Base-by-base conservation (phyloP, 2,888 invertebrate species). In the Smittia aterrima region DNA sequence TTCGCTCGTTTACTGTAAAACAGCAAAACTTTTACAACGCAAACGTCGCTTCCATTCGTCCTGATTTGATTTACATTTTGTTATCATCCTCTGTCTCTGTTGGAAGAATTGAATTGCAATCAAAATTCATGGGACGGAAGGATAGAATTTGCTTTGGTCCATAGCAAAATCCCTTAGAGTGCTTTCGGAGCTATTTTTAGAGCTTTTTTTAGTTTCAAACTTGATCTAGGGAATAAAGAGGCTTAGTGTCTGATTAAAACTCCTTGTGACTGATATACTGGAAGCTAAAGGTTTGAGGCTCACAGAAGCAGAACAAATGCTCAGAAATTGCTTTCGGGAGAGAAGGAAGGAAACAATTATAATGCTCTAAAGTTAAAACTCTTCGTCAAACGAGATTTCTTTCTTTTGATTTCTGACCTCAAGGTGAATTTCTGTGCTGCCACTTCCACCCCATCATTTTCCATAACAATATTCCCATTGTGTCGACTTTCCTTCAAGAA, bases 301-400 rank as follows among this genome's bases (percentile, higher is more conserved):
- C n/a, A 47, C 47, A 58, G n/a, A 18, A 22, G 58, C 13, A 47
- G 16, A 47, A 47, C 47, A 22, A 58, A 58, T 18, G n/a, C 18
- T 18, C 4, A 18, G 58, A 58, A 58, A 47, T n/a, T 47, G 58
- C 58, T 58, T 58, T 58, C 22, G 4, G 32, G 32, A 9, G 32
- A n/a, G n/a, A n/a, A n/a, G 58, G 58, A 58, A 58, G 58, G 58
- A 58, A 58, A 22, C 22, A 58, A 58, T 58, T 58, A 58, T 58
- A 22, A 3, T 58, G 58, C 11, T 47, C 11, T 22, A 20, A 58
- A 58, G 13, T 58, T n/a, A 11, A 47, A 47, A 47, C 47, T 47
- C 11, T 47, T 47, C 32, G 3, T 47, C 11, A 13, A 47, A 47
- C 16, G n/a, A 47, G 47, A 47, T 58, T 58, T 58, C 22, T 22